Conservation (phyloP, 2,113 vertebrate genomes). For the Sarotherodon lohbergeri region DNA sequence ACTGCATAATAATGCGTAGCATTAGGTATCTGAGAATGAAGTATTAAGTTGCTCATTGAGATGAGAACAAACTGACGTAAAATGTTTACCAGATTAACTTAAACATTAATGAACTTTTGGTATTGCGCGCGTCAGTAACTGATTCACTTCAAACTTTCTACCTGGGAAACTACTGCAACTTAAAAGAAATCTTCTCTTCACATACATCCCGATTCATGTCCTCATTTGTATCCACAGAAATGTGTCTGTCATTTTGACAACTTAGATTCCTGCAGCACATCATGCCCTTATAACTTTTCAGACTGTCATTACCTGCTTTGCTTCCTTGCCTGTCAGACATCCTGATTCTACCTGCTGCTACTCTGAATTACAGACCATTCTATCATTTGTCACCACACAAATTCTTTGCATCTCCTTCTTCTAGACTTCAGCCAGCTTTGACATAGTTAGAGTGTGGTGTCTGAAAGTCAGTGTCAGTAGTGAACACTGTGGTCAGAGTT, state of each 20-base stretch:
- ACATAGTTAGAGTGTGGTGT: neutral
- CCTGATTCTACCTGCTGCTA: neutral
- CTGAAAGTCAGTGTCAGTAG: neutral
- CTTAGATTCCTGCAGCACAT: conserved; percentile 1
- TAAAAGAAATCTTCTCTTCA: neutral
- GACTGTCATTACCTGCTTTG: conserved; percentile 21
- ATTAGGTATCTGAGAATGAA: fast-evolving
- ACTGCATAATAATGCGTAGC: neutral
- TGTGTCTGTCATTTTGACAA: conserved; percentile 32
- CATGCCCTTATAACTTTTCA: conserved; percentile 8
- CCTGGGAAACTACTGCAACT: neutral
- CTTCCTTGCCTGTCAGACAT: conserved; percentile 3
- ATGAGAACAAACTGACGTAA: neutral
- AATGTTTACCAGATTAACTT: neutral
- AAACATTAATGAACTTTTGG: neutral
- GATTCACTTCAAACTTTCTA: neutral
- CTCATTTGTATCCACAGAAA: neutral
- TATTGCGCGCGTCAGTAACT: neutral
- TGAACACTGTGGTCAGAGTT: neutral
- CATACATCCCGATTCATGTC: neutral
- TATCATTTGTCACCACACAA: neutral
- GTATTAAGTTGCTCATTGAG: neutral
- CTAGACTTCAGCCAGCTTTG: neutral
- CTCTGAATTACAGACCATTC: neutral
- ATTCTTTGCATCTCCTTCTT: neutral